Percentiles rank a stretch among this genome's conserved stretches.
Evolutionary conservation across 2,113 vertebrate genomes (phyloP).

Genomic region (Chloebia gouldiae): DNA sequence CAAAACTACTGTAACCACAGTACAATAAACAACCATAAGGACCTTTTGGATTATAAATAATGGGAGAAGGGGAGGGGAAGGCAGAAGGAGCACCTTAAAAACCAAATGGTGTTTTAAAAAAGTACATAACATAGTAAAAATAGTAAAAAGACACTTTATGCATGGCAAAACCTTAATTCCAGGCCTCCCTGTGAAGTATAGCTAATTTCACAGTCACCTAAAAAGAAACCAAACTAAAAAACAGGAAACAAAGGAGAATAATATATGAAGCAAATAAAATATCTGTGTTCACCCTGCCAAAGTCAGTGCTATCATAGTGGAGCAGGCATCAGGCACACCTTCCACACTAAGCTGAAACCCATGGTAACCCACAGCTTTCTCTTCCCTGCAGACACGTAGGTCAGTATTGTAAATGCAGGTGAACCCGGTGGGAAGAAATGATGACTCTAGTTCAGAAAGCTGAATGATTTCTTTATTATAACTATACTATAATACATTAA

Average conservation of each 20-base stretch:
- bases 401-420: background rate
- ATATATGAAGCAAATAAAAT: background rate
- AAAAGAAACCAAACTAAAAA: background rate
- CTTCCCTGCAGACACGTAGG: background rate
- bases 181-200: background rate
- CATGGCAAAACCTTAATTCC: background rate
- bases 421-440: too few species aligned
- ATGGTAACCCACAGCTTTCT: background rate
- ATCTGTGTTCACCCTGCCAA: background rate
- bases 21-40: background rate
- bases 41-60: background rate
- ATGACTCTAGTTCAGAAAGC: too few species aligned
- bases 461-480: too few species aligned
- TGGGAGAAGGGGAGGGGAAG: background rate
- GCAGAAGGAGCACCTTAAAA: background rate
- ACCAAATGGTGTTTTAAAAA: background rate
- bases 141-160: background rate
- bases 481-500: too few species aligned
- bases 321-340: background rate
- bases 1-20: background rate
- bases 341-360: background rate
- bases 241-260: background rate
- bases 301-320: background rate
- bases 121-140: background rate
- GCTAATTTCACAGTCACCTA: background rate